Evolutionary conservation across 2,113 vertebrate genomes (phyloP).

Genomic region (Stegostoma tigrinum): DNA sequence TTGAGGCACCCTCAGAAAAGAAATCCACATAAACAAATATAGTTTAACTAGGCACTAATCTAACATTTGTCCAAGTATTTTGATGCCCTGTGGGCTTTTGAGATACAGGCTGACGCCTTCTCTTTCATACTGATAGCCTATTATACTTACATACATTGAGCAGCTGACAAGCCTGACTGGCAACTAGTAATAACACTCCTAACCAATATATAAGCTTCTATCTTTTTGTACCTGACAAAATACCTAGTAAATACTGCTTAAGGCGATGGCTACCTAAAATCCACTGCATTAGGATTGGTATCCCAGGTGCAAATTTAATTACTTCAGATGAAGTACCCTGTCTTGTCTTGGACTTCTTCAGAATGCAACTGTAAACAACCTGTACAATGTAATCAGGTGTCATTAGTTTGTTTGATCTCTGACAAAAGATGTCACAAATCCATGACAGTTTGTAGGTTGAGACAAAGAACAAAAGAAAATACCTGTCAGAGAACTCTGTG

Average conservation of each 20-base stretch:
- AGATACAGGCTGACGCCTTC: not conserved
- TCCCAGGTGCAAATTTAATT: conserved; percentile 94
- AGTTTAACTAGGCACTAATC: not conserved
- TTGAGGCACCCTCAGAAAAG: conserved; percentile 14
- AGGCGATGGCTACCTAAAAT: conserved; percentile 52
- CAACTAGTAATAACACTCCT: conserved; percentile 49
- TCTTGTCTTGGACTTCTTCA: conserved; percentile 72
- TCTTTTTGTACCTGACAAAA: conserved; percentile 51
- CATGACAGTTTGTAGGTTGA: conserved; percentile 77
- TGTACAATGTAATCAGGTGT: conserved; percentile 85
- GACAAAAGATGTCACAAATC: conserved; percentile 83
- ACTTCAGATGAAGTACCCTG: conserved; percentile 76
- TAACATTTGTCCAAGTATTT: not conserved
- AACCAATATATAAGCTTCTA: conserved; percentile 46
- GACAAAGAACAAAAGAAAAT: conserved; percentile 75
- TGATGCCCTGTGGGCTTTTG: not conserved
- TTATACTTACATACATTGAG: conserved; percentile 41
- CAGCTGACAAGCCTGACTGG: conserved; percentile 50
- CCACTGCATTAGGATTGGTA: conserved; percentile 65
- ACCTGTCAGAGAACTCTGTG: conserved; percentile 73
- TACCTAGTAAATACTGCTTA: conserved; percentile 55
- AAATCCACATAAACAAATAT: conserved; percentile 9
- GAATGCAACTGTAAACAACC: conserved; percentile 84
- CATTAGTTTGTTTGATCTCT: conserved; percentile 87
- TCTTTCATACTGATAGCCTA: conserved; percentile 14